Base-by-base conservation (phyloP, 2,888 invertebrate species). In the Dryococelus australis region DNA sequence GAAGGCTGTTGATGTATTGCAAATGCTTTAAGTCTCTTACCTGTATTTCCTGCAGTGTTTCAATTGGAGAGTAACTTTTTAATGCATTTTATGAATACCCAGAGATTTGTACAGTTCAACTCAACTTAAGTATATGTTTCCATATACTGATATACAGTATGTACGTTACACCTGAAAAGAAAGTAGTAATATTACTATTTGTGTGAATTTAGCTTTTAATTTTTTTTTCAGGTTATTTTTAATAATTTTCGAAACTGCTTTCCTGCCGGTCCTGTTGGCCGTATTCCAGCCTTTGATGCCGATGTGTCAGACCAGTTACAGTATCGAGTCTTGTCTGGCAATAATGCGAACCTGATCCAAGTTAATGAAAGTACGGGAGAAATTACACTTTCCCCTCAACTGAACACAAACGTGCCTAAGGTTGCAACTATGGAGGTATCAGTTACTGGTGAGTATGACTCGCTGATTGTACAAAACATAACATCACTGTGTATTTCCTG, bases 231-330 rank as follows among this genome's bases (percentile, higher is more conserved):
- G 91, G 96, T 99, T 0, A 96, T 99, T 86, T 98, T 99, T 92
- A 99, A 99, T 93, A 99, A 99, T 91, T 99, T 97, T 92, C 96
- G 96, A 90, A 97, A 98, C 90, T 97, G 97, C 91, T 99, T 99
- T 91, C 98, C 99, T 0, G 96, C 96, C n/a, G 97, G 97, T 0
- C 95, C 97, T 0, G 97, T 99, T 90, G 99, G 99, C 0, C 94
- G 95, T 87, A 97, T 99, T 53, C 99, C 99, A 0, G 99, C 99
- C 0, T 96, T 95, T 91, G 99, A 99, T 92, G 98, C 98, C 20
- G 99, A 99, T 93, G 98, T 98, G 47, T 97, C 97, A 9, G 98
- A 99, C 91, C 93, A 96, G 93, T 93, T 98, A 0, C 94, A 95
- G 88, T 99, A 97, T 92, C 94, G 95, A 53, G 97, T 99, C 88